Base-by-base conservation (phyloP, 1,140 invertebrate species). In the Mycetomoellerius zeteki region DNA sequence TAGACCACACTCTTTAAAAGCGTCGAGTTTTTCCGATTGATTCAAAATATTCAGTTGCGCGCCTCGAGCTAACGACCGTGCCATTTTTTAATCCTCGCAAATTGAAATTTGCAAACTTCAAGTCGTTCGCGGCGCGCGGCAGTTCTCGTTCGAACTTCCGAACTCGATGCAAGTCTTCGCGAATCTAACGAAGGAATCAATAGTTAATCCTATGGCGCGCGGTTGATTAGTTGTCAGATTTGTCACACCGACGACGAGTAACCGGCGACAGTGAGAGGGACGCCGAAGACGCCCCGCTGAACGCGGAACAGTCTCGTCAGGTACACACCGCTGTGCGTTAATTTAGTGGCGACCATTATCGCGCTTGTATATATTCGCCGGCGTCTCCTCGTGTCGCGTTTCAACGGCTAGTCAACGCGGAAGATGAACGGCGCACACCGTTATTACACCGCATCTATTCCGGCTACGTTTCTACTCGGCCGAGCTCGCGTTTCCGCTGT, bases 381-480 rank as follows among this genome's bases (percentile, higher is more conserved):
- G 89, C 87, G 75, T 85, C 76, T 82, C 71, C 80, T 78, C 67
- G 72, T 86, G 19, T 56, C 52, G 82, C 81, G 88, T 30, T 54
- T 69, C 65, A 50, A 37, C 88, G 67, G 80, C 82, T 82, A 86
- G 85, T 78, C 73, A 89, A 89, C 86, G 86, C 80, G 86, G 75
- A 93, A 93, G 92, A 93, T 92, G 91, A 87, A 93, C 92, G 89
- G 60, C 76, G 85, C 73, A 86, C 77, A 67, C 52, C 86, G 88
- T 93, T 93, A 92, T 93, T 92, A 90, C 90, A 86, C 89, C 85
- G 87, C 89, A 89, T 91, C 90, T 85, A 92, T 93, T 92, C 84
- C 81, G 85, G 64, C 78, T 76, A 64, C 86, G 87, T 93, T 93
- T 93, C 88, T 86, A 87, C 86, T 69, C 21, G 65, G 77, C 24